phyloP scores from a whole-genome alignment of 2,113 vertebrate species.

The Pomatorhinus ruficollis region DNA sequence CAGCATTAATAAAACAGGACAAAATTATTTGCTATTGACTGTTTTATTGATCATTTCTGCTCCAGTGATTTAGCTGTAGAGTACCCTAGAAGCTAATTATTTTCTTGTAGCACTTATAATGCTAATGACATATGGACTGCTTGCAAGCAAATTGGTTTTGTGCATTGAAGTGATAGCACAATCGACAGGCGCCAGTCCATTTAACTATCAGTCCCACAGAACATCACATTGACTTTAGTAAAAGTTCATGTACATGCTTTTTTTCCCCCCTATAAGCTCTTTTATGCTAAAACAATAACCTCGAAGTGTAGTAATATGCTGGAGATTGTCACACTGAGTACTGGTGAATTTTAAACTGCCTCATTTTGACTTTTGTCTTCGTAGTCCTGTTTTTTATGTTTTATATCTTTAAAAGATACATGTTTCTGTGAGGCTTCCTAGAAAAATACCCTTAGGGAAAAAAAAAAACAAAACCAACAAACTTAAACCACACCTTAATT shows the following conservation, averaged over 20 bases:
- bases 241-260: background rate
- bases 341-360: background rate
- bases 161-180: background rate
- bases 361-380: background rate
- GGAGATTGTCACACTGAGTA: background rate
- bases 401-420: background rate
- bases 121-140: constrained; percentile 16
- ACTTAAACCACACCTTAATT: background rate
- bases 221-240: background rate
- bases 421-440: background rate
- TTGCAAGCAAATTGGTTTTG: constrained; percentile 25
- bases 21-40: background rate
- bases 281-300: background rate
- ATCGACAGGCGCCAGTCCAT: background rate
- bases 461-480: background rate
- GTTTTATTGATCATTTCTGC: constrained; percentile 12
- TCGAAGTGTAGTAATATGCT: background rate
- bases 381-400: background rate
- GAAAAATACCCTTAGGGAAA: background rate
- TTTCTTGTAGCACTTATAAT: constrained; percentile 30
- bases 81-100: constrained; percentile 36
- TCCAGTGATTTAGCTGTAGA: constrained; percentile 7
- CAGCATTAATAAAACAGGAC: background rate
- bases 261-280: background rate
- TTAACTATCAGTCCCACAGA: background rate